Base-by-base conservation (phyloP, 2,113 vertebrate genomes). In the Odontophorus gujanensis region DNA sequence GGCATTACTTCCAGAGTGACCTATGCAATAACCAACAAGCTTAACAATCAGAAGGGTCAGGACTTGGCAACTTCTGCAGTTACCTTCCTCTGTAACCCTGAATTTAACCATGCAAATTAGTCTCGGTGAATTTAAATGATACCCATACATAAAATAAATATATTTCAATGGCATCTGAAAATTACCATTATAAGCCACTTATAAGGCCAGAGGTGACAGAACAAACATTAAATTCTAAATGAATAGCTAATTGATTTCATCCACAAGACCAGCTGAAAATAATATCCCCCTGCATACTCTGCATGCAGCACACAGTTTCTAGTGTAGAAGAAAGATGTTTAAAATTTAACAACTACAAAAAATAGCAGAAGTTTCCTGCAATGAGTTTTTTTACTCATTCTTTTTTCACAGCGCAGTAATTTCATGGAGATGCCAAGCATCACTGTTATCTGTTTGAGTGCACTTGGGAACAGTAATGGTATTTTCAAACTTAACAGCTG, bases 121-220 rank as follows among this genome's bases (percentile, higher is more conserved):
- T 16, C 73, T 59, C 1, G 0, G 40, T 5, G 51, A 13, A 38
- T 75, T 47, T 25, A 38, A 59, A 28, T 1, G 8, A 68, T 1
- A 43, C 0, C 0, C 10, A 30, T 8, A 40, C 6, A 43, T 11
- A 48, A 28, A 2, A 28, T 2, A 22, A 7, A 25, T 0, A 45
- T 6, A 18, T 42, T 45, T 51, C 22, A 50, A 63, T 77, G 45
- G n/a, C 3, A 24, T 22, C 15, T 50, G 14, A 48, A 73, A 66
- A 85, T 30, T 62, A 42, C 32, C 8, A 0, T 10, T 89, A 66
- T 24, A 53, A 75, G 48, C 12, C 58, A 47, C 43, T 62, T 3
- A 6, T 0, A 42, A 62, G 19, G 51, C 25, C 43, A 62, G 34
- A 20, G 13, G 28, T 47, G 34, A 28, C 7, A 15, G 11, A 68